Base-by-base conservation (phyloP, 2,888 invertebrate genomes). In the Cephonodes hylas region DNA sequence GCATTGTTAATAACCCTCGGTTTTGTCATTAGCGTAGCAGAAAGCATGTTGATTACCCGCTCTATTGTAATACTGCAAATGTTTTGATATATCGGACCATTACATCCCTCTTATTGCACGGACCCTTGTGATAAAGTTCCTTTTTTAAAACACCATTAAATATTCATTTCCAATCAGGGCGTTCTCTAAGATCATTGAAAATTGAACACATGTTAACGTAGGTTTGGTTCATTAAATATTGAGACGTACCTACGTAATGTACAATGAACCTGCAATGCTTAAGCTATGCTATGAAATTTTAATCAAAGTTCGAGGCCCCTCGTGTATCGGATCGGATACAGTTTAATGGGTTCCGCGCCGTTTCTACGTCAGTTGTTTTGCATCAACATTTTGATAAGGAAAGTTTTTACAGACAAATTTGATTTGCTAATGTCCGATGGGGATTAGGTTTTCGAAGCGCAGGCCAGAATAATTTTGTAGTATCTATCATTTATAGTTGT, bases 221-320 rank as follows among this genome's bases (percentile, higher is more conserved):
- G 80, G 81, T 73, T 74, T 66, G 68, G 68, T 75, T 82, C 83
- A 84, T 89, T 83, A 85, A 88, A 85, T 84, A 88, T 87, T 86
- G 75, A 88, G 59, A 73, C 76, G 79, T 78, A 73, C 77, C 70
- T 77, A 75, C 79, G 82, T 86, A 87, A 83, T 86, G 85, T 82
- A 85, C 83, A 87, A 83, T 85, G 80, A 85, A 78, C 78, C 79
- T 70, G 79, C 75, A 76, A 75, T 79, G 79, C 77, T 84, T 86
- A 84, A 83, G 81, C 84, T 78, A 77, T 80, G 83, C 84, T 86
- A 85, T 89, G 88, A 89, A 91, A 89, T 87, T 89, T 89, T 89
- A 91, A 91, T 90, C 90, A 89, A 90, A 89, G 83, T 88, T 86
- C 77, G 76, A 75, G 79, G 78, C 82, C 88, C 85, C 84, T 73